Evolutionary conservation across 2,797 vertebrate species (phyloP), one percentile per base, ranked within the genome.

Genomic region (Ptychobarbus kaznakovi): DNA sequence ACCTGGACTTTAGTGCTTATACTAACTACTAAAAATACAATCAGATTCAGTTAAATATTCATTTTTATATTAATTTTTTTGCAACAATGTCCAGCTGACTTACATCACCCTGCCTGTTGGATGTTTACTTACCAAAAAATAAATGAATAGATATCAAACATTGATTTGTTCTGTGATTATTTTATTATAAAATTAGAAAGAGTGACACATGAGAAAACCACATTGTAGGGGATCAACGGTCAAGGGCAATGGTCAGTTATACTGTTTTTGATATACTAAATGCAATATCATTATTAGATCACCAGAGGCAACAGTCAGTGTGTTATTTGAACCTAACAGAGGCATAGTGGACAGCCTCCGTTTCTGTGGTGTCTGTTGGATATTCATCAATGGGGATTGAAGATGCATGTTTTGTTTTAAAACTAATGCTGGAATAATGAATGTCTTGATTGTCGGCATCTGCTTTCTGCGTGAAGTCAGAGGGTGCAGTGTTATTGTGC

Each of bases 391-490:
- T 74, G 51, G 35, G 15, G 22, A 25, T 2, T 38, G 58, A 35
- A 58, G 18, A 78, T 58, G 12, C 3, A 2, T 28, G 18, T 51
- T 70, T 76, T 42, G 16, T 28, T 53, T 68, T 69, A 42, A 77
- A 83, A 12, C 13, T 2, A 77, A 84, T 56, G 73, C 16, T 84
- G 82, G 61, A 77, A 77, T 84, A 84, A 40, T 84, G 63, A 53
- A 77, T 16, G 2, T 84, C 82, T 51, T 53, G 35, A 77, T 69
- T 53, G 13, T 75, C n/a, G 0, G 9, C 16, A 42, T 77, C 81
- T 38, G 28, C 35, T 44, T 84, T 84, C 16, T 35, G 56, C 0
- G 1, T 25, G 13, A n/a, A 42, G 16, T 84, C 46, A 68, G 44
- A 53, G 6, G 73, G 25, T 15, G 12, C 20, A 18, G 32, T 12